Conservation (phyloP, 2,888 invertebrate species). For the Oasisia sp. region DNA sequence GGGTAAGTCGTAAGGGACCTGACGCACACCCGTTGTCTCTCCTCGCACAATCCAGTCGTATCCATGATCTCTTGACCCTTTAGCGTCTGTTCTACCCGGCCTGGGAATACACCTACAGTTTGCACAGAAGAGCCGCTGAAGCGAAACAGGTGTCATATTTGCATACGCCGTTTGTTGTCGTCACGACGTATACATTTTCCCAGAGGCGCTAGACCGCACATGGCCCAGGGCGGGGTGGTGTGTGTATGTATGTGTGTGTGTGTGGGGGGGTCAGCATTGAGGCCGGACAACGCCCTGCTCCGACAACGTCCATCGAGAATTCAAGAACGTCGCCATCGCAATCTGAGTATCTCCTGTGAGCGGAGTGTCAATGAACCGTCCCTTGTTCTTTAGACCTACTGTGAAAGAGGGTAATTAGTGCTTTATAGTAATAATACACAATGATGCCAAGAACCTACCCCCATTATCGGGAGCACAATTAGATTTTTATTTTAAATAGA, state of each 20-base stretch:
- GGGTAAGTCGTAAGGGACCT: neutral
- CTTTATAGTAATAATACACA: too few species aligned
- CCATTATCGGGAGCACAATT: too few species aligned
- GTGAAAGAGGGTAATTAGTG: too few species aligned
- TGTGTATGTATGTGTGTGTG: too few species aligned
- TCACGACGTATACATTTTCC: neutral
- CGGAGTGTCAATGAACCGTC: too few species aligned
- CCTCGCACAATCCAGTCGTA: neutral
- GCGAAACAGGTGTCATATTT: slow-evolving; percentile 4
- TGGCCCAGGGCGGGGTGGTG: neutral
- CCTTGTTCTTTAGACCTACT: too few species aligned
- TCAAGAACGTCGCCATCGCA: too few species aligned
- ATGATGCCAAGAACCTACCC: too few species aligned
- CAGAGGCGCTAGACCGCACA: neutral
- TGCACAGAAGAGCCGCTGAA: neutral
- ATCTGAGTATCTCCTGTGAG: too few species aligned
- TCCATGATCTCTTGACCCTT: neutral
- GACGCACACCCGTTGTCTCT: neutral
- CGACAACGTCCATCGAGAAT: neutral
- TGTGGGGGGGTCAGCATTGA: neutral
- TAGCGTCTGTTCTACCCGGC: neutral
- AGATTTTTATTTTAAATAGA: too few species aligned
- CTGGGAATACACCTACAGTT: neutral
- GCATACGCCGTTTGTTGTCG: neutral
- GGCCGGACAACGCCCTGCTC: neutral